These are phyloP conservation scores for Cerceris ruficornis DNA, from an alignment of 2,888 invertebrate species.

Conservation along the genomic window DNA sequence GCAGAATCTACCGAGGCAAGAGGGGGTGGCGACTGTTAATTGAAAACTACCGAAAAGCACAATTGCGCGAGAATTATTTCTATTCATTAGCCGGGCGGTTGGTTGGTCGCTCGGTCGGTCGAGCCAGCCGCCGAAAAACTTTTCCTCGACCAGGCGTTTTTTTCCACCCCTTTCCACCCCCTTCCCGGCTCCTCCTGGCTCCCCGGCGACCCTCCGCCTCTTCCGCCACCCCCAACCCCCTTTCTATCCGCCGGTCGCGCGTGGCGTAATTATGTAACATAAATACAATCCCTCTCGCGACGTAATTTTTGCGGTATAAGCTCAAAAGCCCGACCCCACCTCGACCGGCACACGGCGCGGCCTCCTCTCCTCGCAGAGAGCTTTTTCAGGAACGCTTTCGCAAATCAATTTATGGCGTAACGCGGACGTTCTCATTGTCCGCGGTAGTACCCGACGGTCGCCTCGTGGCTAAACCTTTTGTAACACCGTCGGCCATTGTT, in stretches of 20 bases:
- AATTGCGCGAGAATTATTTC: constrained; percentile 80
- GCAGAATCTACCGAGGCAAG: constrained; percentile 51
- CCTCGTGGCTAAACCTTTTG: constrained; percentile 78
- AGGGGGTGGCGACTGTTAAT: constrained; percentile 71
- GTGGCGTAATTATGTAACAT: constrained; percentile 79
- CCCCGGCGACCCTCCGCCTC: constrained; percentile 32
- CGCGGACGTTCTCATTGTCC: constrained; percentile 79
- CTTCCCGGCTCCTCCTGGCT: constrained; percentile 24
- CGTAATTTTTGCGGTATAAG: constrained; percentile 80
- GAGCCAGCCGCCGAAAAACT: constrained; percentile 68
- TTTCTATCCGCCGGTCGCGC: constrained; percentile 59
- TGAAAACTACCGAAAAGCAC: constrained; percentile 79
- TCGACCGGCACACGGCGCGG: constrained; percentile 69
- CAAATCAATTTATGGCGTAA: constrained; percentile 81
- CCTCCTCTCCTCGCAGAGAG: constrained; percentile 45
- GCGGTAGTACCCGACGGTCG: constrained; percentile 66
- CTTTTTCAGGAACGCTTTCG: constrained; percentile 78
- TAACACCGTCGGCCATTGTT: constrained; percentile 77
- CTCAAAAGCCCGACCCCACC: constrained; percentile 76
- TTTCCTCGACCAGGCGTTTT: constrained; percentile 66
- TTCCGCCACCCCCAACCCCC: constrained; percentile 33
- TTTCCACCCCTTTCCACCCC: constrained; percentile 39
- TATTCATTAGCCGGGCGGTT: constrained; percentile 79
- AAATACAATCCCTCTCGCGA: constrained; percentile 78
- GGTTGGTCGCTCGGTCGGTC: constrained; percentile 55